A percentile compares a stretch with the other conserved stretches of the same genome.
phyloP scores from a whole-genome alignment of 2,113 vertebrate genomes.

The Phycodurus eques region DNA sequence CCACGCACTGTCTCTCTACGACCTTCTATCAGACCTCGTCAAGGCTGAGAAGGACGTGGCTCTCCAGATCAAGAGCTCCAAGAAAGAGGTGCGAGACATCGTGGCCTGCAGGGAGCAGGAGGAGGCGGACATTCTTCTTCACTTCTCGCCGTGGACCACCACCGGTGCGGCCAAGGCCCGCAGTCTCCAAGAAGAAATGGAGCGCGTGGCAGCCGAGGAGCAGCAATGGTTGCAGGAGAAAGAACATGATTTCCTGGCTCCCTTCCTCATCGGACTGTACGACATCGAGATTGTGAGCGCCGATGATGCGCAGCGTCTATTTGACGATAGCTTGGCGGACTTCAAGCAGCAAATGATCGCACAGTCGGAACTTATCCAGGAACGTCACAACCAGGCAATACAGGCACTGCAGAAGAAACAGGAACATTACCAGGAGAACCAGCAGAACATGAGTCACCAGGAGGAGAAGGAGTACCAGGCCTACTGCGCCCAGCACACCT shows the following conservation, averaged over 20 bases:
- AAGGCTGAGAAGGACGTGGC: slow-evolving; percentile 63
- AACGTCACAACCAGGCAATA: slow-evolving; percentile 71
- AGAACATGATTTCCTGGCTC: slow-evolving; percentile 78
- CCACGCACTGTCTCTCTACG: slow-evolving; percentile 62
- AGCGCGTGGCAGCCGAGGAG: slow-evolving; percentile 63
- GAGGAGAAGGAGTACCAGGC: slow-evolving; percentile 66
- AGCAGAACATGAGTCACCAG: slow-evolving; percentile 52
- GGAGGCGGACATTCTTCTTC: slow-evolving; percentile 59
- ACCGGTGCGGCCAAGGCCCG: slow-evolving; percentile 60
- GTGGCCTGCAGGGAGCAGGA: slow-evolving; percentile 73
- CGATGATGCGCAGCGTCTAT: slow-evolving; percentile 62
- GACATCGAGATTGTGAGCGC: slow-evolving; percentile 52
- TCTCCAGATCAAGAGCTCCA: slow-evolving; percentile 62
- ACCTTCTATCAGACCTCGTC: slow-evolving; percentile 70
- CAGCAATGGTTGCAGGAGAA: slow-evolving; percentile 55
- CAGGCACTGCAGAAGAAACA: slow-evolving; percentile 76
- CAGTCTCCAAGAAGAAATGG: slow-evolving; percentile 59
- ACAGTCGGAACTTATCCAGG: slow-evolving; percentile 77
- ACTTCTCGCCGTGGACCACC: slow-evolving; percentile 72
- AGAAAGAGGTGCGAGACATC: slow-evolving; percentile 78
- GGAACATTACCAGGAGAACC: slow-evolving; percentile 75
- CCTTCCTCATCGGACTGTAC: slow-evolving; percentile 65
- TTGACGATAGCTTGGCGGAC: slow-evolving; percentile 67
- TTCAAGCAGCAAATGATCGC: slow-evolving; percentile 70
- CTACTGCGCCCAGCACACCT: slow-evolving; percentile 66